Percentiles rank a stretch among this genome's conserved stretches.
These are phyloP conservation scores for Dexiosoma caninum DNA, from an alignment of 2,888 invertebrate genomes.

Conservation along the genomic window DNA sequence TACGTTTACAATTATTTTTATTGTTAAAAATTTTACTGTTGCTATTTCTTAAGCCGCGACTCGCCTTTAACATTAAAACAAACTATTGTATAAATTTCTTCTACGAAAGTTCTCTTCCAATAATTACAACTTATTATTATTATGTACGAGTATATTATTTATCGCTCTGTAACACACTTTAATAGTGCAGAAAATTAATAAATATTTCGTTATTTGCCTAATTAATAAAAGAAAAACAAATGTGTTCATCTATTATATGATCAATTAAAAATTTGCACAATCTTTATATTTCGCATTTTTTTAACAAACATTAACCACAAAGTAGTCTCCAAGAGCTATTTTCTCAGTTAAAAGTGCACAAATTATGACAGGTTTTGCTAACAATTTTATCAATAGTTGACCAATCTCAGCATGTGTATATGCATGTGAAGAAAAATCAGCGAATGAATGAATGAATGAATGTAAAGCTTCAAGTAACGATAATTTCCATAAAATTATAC, in stretches of 20 bases:
- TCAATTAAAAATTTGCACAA: constrained; percentile 31
- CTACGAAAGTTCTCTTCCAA: too few relatives aligned
- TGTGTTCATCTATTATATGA: constrained; percentile 49
- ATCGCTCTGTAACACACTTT: not conserved
- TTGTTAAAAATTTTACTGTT: too few relatives aligned
- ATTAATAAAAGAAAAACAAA: constrained; percentile 2
- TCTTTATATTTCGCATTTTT: constrained; percentile 2
- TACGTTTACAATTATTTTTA: too few relatives aligned
- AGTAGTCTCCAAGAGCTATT: constrained; percentile 17
- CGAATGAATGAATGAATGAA: not conserved
- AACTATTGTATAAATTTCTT: too few relatives aligned
- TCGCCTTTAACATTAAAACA: too few relatives aligned
- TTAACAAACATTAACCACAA: not conserved
- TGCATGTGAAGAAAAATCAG: too few relatives aligned
- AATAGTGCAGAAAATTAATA: not conserved
- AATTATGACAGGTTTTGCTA: constrained; percentile 16
- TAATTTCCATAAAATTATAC: not conserved
- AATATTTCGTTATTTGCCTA: not conserved
- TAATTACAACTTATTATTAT: too few relatives aligned
- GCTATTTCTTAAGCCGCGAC: too few relatives aligned
- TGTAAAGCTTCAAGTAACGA: not conserved
- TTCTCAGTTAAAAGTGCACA: not conserved
- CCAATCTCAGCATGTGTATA: not conserved
- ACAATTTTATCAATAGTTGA: not conserved
- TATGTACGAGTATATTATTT: too few relatives aligned